Percentiles rank a stretch among this genome's conserved stretches.
phyloP scores from a whole-genome alignment of 2,888 invertebrate genomes.

The Mesorhabditis spiculigera region DNA sequence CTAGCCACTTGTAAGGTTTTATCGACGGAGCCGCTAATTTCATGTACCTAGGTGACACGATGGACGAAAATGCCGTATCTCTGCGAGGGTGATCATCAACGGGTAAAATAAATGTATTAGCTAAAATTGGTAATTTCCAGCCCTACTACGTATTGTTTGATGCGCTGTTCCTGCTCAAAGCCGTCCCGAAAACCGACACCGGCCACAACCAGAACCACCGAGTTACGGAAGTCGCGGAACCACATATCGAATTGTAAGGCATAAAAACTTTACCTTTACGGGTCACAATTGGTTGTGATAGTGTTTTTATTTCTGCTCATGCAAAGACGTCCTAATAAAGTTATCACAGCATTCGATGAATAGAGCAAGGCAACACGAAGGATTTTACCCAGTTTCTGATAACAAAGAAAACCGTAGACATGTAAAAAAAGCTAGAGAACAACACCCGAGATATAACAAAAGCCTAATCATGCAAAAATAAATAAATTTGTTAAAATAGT shows the following conservation, averaged over 20 bases:
- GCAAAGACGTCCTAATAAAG: too few relatives aligned
- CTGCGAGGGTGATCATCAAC: conserved; percentile 79
- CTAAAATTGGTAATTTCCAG: conserved; percentile 25
- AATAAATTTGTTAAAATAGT: conserved; percentile 10
- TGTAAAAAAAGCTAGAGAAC: too few relatives aligned
- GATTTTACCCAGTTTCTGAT: too few relatives aligned
- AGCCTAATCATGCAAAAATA: background rate
- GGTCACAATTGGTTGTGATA: too few relatives aligned
- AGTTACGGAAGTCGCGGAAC: background rate
- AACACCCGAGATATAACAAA: too few relatives aligned
- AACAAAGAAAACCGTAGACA: too few relatives aligned
- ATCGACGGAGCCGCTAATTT: background rate
- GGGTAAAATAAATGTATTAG: conserved; percentile 22
- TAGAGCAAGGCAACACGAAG: too few relatives aligned
- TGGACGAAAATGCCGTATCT: conserved; percentile 91
- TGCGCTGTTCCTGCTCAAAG: conserved; percentile 46
- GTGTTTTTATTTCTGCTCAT: too few relatives aligned
- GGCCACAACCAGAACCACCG: background rate
- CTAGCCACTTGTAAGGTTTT: background rate
- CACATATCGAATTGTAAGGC: too few relatives aligned
- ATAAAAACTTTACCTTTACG: too few relatives aligned
- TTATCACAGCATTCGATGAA: too few relatives aligned
- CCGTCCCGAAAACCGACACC: background rate
- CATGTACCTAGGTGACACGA: conserved; percentile 67
- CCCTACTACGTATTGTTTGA: conserved; percentile 49